Percentiles rank a stretch among this genome's conserved stretches.
Evolutionary conservation across 2,113 vertebrate genomes (phyloP).

Genomic region (Phylloscopus whistleri): DNA sequence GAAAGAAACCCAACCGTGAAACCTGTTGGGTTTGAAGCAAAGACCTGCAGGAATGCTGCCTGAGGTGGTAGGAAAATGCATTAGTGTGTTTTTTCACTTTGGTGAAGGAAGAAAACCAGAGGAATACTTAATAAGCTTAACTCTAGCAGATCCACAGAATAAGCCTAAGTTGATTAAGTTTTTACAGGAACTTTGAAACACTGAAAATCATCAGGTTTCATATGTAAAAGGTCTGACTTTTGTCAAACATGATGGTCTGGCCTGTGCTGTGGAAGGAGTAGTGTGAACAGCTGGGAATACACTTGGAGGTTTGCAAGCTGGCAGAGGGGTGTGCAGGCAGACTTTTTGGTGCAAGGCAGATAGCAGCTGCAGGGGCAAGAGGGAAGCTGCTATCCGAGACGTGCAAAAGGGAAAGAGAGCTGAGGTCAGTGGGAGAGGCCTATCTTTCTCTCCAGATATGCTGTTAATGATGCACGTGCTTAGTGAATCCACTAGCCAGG

Average conservation of each 20-base stretch:
- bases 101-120: neutral
- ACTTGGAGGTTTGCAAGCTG: neutral
- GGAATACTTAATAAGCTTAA: neutral
- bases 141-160: neutral
- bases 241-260: neutral
- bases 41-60: neutral
- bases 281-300: neutral
- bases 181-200: neutral
- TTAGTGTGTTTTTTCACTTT: neutral
- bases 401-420: neutral
- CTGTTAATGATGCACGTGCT: neutral
- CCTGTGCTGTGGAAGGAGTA: neutral
- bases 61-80: neutral
- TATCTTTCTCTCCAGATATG: neutral
- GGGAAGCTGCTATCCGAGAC: neutral
- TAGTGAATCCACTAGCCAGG: neutral
- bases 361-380: neutral
- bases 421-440: neutral
- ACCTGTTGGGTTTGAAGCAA: neutral
- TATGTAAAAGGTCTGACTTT: neutral
- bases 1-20: neutral
- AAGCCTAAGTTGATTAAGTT: neutral
- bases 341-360: neutral
- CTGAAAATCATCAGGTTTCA: fast-evolving
- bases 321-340: neutral